A percentile compares a stretch with the other conserved stretches of the same genome.
Conservation (phyloP, 1,140 invertebrate genomes). For the Zaprionus davidi region DNA sequence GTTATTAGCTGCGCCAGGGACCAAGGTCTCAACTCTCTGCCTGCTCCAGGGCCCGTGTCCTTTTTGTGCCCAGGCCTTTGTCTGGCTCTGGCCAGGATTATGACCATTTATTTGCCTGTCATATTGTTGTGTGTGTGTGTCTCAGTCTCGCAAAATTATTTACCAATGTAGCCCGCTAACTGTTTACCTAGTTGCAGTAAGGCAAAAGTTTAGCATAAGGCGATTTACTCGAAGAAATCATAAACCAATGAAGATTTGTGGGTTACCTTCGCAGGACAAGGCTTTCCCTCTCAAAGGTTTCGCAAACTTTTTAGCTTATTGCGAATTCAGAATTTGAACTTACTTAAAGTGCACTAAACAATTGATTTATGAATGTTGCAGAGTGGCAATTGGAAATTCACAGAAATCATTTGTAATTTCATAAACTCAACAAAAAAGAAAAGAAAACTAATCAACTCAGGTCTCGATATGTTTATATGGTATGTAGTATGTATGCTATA, state of each 20-base stretch:
- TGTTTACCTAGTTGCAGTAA: constrained; percentile 22
- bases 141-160: constrained; percentile 48
- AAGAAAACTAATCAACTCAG: constrained; percentile 61
- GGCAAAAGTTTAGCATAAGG: constrained; percentile 65
- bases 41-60: background rate
- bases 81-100: constrained; percentile 66
- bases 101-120: constrained; percentile 78
- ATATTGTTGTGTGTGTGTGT: constrained; percentile 26
- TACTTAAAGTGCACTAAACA: constrained; percentile 2
- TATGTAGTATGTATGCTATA: constrained; percentile 12
- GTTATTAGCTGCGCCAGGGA: constrained; percentile 35
- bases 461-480: background rate
- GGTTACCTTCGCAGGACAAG: constrained; percentile 39
- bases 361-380: background rate
- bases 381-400: background rate
- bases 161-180: constrained; percentile 22
- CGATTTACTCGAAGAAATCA: constrained; percentile 73
- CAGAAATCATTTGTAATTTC: background rate
- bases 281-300: constrained; percentile 47
- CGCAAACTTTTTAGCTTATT: constrained; percentile 50
- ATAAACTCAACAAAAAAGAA: constrained; percentile 25
- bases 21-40: background rate
- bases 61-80: constrained; percentile 54
- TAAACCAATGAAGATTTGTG: constrained; percentile 74
- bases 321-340: constrained; percentile 31